These are phyloP conservation scores for Tetrax tetrax DNA, from an alignment of 2,113 vertebrate genomes.

Conservation along the genomic window DNA sequence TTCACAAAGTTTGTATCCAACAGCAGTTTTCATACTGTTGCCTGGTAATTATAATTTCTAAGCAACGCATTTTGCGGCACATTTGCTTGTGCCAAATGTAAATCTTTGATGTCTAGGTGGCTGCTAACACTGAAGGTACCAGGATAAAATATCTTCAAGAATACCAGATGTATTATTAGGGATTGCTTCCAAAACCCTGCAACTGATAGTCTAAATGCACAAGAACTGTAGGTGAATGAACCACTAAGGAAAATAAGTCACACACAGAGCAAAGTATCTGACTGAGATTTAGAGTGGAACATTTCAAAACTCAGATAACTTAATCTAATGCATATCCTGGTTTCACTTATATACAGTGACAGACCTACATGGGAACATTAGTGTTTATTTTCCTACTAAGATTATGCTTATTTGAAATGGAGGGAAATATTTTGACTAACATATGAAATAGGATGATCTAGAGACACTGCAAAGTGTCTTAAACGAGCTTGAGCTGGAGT, in stretches of 20 bases:
- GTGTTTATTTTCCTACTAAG: not conserved
- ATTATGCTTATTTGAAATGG: not conserved
- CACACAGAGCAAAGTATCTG: not conserved
- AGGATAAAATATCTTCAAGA: not conserved
- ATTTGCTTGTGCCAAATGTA: not conserved
- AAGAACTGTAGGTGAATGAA: not conserved
- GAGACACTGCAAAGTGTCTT: not conserved
- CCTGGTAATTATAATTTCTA: not conserved
- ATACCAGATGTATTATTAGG: not conserved
- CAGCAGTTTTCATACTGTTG: not conserved
- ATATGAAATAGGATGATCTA: not conserved
- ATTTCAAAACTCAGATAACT: not conserved
- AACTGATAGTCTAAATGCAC: not conserved
- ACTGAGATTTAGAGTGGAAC: not conserved
- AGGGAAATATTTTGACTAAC: not conserved
- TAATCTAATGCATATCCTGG: not conserved
- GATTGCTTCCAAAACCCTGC: not conserved
- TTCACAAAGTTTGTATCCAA: not conserved
- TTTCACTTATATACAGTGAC: not conserved
- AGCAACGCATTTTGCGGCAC: not conserved
- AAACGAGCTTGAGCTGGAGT: not conserved
- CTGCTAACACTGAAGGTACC: not conserved
- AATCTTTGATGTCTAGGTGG: not conserved
- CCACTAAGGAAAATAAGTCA: not conserved
- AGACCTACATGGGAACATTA: accelerated